These are phyloP conservation scores for Tetranychus cinnabarinus DNA, from an alignment of 1,140 invertebrate genomes.

Conservation along the genomic window DNA sequence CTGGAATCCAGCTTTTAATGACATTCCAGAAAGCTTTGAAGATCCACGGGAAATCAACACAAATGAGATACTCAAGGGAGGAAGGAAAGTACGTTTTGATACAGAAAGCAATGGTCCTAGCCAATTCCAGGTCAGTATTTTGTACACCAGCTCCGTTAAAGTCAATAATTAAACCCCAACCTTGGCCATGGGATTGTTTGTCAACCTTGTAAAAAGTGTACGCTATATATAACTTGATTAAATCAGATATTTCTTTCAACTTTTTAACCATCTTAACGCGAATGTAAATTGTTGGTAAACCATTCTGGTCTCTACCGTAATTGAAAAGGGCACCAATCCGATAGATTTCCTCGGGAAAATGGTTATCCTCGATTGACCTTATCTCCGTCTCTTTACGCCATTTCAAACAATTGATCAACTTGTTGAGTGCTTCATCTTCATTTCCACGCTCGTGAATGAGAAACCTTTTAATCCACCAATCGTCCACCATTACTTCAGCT, in stretches of 20 bases:
- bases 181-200: not conserved
- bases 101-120: slow-evolving; percentile 5
- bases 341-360: slow-evolving; percentile 7
- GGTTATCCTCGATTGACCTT: not conserved
- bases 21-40: slow-evolving; percentile 4
- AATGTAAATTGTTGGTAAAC: slow-evolving; percentile 4
- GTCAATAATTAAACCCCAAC: slow-evolving; percentile 9
- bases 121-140: slow-evolving; percentile 10
- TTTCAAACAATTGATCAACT: not conserved
- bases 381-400: not conserved
- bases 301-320: not conserved
- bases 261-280: slow-evolving; percentile 6
- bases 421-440: not conserved
- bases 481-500: not conserved
- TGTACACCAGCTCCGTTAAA: slow-evolving; percentile 2
- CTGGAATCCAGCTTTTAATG: slow-evolving; percentile 2
- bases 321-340: not conserved
- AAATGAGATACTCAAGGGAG: slow-evolving; percentile 6
- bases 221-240: slow-evolving; percentile 1
- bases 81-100: slow-evolving; percentile 11
- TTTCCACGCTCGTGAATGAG: not conserved
- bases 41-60: slow-evolving; percentile 7
- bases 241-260: slow-evolving; percentile 1
- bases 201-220: slow-evolving; percentile 4
- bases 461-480: not conserved